phyloP scores from a whole-genome alignment of 2,888 invertebrate species.

The Drosophila fulvimacula region DNA sequence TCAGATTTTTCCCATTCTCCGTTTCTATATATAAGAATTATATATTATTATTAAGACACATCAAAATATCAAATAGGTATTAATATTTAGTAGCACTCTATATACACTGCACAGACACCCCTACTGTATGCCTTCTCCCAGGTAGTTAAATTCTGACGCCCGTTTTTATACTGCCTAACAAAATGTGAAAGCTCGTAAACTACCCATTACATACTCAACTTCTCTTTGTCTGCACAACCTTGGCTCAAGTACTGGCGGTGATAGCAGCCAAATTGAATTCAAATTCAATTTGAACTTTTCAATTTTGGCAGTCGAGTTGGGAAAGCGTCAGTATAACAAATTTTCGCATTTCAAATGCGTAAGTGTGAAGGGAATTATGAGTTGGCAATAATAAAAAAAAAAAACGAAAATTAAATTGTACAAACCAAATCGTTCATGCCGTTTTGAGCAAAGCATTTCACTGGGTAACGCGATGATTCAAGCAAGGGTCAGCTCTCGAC shows the following conservation, averaged over 20 bases:
- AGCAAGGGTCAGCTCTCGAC: not conserved
- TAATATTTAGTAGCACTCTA: not conserved
- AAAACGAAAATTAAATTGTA: conserved; percentile 72
- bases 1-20: too few species aligned
- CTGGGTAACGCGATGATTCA: conserved; percentile 16
- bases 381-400: conserved; percentile 35
- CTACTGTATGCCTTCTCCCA: not conserved
- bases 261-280: conserved; percentile 83
- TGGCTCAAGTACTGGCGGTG: conserved; percentile 40
- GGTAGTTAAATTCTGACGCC: not conserved
- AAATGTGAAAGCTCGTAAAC: conserved; percentile 38
- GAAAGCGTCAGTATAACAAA: conserved; percentile 29
- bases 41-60: not conserved
- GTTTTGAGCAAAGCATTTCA: conserved; percentile 70
- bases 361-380: conserved; percentile 75
- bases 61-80: not conserved
- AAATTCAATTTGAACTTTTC: conserved; percentile 85
- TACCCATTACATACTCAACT: conserved; percentile 69
- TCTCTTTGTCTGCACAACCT: conserved; percentile 43
- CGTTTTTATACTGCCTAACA: not conserved
- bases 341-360: conserved; percentile 70
- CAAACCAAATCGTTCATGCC: conserved; percentile 77
- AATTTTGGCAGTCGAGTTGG: conserved; percentile 70
- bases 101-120: not conserved
- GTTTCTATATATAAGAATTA: not conserved